Conservation (phyloP, 2,888 invertebrate species). For the Cybosia mesomella region DNA sequence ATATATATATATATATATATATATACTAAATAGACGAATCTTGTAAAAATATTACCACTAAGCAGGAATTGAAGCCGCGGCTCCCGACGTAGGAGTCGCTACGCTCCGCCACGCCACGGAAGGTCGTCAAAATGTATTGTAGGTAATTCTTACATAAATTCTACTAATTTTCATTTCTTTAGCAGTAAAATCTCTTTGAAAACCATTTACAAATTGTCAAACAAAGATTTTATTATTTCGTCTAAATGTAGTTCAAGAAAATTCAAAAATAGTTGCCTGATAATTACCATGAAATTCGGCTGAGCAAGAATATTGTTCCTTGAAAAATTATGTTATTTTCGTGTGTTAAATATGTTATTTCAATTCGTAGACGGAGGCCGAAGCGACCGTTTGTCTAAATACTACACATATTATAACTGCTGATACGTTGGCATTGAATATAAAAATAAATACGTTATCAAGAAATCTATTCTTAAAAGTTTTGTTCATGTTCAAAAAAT, state of each 20-base stretch:
- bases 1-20: no score
- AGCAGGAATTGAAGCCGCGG: no score
- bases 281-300: not conserved
- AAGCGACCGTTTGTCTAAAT: not conserved
- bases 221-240: not conserved
- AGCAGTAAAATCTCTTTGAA: not conserved
- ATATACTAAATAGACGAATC: no score
- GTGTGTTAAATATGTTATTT: not conserved
- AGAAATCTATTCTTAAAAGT: not conserved
- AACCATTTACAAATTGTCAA: not conserved
- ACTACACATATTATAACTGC: not conserved
- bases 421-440: constrained; percentile 32
- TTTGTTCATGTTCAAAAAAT: not conserved
- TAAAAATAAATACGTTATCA: constrained; percentile 25
- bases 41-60: no score
- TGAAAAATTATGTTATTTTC: not conserved
- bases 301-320: not conserved
- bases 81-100: not conserved
- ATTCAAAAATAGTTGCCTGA: not conserved
- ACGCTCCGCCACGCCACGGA: not conserved
- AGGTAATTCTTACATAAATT: not conserved
- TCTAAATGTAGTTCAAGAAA: not conserved
- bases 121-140: not conserved
- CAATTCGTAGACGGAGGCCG: not conserved
- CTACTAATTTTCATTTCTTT: not conserved